Conservation (phyloP, 2,113 vertebrate genomes). For the Progne subis region DNA sequence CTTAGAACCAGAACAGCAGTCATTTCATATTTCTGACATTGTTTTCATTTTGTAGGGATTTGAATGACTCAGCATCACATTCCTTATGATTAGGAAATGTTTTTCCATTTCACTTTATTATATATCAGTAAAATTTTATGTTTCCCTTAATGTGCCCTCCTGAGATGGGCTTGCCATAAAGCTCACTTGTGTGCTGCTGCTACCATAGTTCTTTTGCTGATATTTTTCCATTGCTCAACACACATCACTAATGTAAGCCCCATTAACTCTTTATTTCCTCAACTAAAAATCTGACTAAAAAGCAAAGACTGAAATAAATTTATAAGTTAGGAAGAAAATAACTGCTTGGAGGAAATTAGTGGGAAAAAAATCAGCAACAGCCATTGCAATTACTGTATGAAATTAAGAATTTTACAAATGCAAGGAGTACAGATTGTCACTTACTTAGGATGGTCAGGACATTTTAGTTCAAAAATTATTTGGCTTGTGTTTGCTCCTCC, state of each 20-base stretch:
- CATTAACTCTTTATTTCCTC: background rate
- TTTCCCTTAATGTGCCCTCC: background rate
- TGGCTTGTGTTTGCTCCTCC: background rate
- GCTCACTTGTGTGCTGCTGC: background rate
- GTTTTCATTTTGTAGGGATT: background rate
- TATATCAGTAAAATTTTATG: conserved; percentile 27
- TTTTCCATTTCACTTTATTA: background rate
- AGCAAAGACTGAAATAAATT: background rate
- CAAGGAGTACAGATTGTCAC: background rate
- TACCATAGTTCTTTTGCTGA: background rate
- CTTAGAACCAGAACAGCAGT: background rate
- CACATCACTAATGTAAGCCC: background rate
- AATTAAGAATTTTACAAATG: background rate
- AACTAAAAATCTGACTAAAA: background rate
- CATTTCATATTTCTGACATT: background rate
- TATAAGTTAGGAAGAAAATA: background rate
- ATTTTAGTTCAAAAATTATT: background rate
- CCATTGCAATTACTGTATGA: background rate
- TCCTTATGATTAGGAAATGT: conserved; percentile 9
- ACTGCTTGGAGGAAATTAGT: background rate
- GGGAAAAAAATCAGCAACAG: background rate
- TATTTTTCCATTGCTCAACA: background rate
- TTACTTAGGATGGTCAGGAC: background rate
- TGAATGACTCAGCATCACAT: conserved; percentile 11
- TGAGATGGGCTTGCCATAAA: conserved; percentile 6